Conservation (phyloP, 2,888 invertebrate species). For the Ryuthela nishihirai region DNA sequence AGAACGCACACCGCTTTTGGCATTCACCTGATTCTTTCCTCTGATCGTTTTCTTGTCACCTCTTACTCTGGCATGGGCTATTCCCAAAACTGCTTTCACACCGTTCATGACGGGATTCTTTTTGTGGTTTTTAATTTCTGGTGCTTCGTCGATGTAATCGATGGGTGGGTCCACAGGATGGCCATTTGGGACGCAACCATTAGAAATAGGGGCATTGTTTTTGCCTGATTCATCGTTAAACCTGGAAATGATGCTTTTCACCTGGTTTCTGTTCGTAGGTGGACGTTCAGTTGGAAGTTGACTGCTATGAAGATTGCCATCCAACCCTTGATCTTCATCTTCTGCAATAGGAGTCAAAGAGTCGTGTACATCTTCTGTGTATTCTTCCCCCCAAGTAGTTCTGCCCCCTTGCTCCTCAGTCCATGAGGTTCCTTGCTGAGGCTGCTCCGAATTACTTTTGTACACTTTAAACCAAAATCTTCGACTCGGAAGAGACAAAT, state of each 20-base stretch:
- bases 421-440: neutral
- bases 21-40: no score
- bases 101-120: constrained; percentile 1
- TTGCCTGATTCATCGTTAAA: constrained; percentile 33
- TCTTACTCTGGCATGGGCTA: no score
- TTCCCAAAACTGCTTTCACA: constrained; percentile 2
- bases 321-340: constrained; percentile 16
- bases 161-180: constrained; percentile 21
- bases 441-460: constrained; percentile 3
- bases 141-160: constrained; percentile 16
- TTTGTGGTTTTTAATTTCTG: neutral
- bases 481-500: constrained; percentile 16
- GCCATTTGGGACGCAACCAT: neutral
- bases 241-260: constrained; percentile 29
- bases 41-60: no score
- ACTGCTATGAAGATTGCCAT: constrained; percentile 5
- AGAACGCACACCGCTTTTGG: no score
- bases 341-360: constrained; percentile 22
- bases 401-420: no score
- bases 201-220: neutral
- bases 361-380: constrained; percentile 6
- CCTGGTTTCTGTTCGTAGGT: constrained; percentile 29
- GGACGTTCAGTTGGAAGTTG: constrained; percentile 20
- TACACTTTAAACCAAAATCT: constrained; percentile 36
- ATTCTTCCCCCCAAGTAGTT: constrained; percentile 12